Evolutionary conservation across 1,140 invertebrate species (phyloP).

Genomic region (Drosophila kurseongensis): DNA sequence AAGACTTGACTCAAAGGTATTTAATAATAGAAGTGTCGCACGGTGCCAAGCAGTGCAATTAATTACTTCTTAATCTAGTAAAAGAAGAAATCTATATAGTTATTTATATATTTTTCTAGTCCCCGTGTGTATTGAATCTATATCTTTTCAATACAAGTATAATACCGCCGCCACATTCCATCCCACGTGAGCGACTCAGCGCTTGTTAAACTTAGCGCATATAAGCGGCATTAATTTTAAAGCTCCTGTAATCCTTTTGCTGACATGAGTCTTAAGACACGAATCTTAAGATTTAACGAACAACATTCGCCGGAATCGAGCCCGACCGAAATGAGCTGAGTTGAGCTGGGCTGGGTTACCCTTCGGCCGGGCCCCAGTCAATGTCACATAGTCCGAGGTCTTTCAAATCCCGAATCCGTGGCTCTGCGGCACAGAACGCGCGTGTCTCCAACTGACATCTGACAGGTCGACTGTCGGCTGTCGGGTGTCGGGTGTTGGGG

Average conservation of each 20-base stretch:
- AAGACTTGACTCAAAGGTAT: too few species aligned
- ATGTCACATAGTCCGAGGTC: constrained; percentile 29
- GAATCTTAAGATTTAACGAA: constrained; percentile 69
- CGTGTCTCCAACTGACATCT: constrained; percentile 69
- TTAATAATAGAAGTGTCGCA: too few species aligned
- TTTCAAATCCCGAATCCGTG: constrained; percentile 53
- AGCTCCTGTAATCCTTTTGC: constrained; percentile 80
- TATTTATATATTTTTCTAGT: too few species aligned
- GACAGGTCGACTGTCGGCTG: constrained; percentile 36
- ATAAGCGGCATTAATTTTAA: constrained; percentile 64
- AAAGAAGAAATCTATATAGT: too few species aligned
- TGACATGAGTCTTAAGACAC: constrained; percentile 78
- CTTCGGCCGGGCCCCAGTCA: constrained; percentile 45
- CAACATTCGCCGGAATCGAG: constrained; percentile 36
- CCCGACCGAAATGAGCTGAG: constrained; percentile 19
- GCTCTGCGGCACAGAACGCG: constrained; percentile 49
- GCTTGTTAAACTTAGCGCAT: constrained; percentile 35
- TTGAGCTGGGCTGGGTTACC: constrained; percentile 23
- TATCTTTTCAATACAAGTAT: constrained; percentile 5
- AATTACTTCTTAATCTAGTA: too few species aligned
- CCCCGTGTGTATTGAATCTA: neutral
- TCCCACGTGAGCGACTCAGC: constrained; percentile 20
- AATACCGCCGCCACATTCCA: constrained; percentile 8
- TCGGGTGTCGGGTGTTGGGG: neutral
- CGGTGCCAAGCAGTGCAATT: too few species aligned